phyloP scores from a whole-genome alignment of 2,888 invertebrate genomes.

The Aricia artaxerxes region DNA sequence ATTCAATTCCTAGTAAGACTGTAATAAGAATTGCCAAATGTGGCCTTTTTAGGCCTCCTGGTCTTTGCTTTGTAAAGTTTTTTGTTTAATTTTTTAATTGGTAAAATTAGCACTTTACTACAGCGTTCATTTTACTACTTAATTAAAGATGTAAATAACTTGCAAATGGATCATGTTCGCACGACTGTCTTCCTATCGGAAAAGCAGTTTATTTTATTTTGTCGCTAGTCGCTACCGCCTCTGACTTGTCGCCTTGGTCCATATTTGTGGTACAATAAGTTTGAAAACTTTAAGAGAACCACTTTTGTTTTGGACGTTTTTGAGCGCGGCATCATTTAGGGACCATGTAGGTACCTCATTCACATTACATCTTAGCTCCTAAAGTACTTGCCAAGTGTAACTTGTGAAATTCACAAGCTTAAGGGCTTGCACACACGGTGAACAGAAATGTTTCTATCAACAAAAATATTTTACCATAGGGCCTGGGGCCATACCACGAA shows the following conservation, averaged over 20 bases:
- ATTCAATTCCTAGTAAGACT: too few relatives aligned
- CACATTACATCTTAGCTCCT: background rate
- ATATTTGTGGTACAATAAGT: constrained; percentile 37
- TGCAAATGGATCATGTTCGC: too few relatives aligned
- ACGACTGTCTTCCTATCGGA: background rate
- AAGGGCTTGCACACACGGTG: background rate
- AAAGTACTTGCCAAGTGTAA: background rate
- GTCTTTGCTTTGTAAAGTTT: too few relatives aligned
- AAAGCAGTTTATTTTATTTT: background rate
- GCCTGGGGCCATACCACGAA: too few relatives aligned
- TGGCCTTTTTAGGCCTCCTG: too few relatives aligned
- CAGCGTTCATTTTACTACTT: too few relatives aligned
- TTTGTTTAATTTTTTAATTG: too few relatives aligned
- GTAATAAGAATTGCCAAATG: too few relatives aligned
- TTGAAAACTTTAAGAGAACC: constrained; percentile 38
- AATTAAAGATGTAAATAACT: too few relatives aligned
- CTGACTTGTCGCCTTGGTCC: constrained; percentile 27
- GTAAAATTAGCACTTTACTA: too few relatives aligned
- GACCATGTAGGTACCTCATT: background rate
- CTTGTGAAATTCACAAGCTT: background rate
- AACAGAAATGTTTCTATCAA: background rate
- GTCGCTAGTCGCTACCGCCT: constrained; percentile 3
- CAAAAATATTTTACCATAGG: too few relatives aligned
- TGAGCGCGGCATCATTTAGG: constrained; percentile 31
- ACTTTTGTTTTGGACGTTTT: constrained; percentile 36